Evolutionary conservation across 2,113 vertebrate species (phyloP), one percentile per base, ranked within the genome.

Genomic region (Pseudolaguvia tuberculata): DNA sequence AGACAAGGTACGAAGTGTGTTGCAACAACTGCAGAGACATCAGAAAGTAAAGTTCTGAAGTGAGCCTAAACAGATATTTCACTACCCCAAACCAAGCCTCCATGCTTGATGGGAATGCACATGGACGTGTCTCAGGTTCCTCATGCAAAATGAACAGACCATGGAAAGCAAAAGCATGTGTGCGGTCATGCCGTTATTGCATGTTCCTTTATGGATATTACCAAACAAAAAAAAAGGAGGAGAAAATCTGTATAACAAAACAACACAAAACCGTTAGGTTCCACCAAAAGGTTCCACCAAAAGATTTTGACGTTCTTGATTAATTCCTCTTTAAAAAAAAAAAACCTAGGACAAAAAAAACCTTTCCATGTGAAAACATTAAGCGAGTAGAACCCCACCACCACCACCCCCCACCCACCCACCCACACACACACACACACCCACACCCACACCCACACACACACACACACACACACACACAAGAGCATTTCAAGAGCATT

Each of bases 121-220:
- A 65, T 2, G 21, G 62, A 65, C 61, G 12, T 65, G 62, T 65
- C 62, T 65, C 21, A 14, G 39, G 39, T 65, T 65, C 62, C 62
- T 45, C 39, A 10, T 47, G 62, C 62, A 65, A 65, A 65, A 65
- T 3, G 62, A 47, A 65, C 21, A 65, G 14, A 47, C 2, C n/a
- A 65, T 47, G 39, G 23, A 65, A 65, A 65, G 21, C 62, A 47
- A 47, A 65, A 25, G n/a, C 62, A 47, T 47, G 39, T 65, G 42
- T 65, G 62, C 5, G 42, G 14, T 14, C 20, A 63, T 10, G 35
- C 20, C 0, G 20, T 47, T 10, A 25, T 6, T 47, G 62, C 62
- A 65, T 12, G 13, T 15, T n/a, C 62, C 42, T 65, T 45, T 14
- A 63, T 7, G 35, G 35, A 45, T 20, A 20, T 42, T 47, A 65